These are phyloP conservation scores for Jordanella pulchra DNA, from an alignment of 2,797 vertebrate genomes.

Conservation along the genomic window DNA sequence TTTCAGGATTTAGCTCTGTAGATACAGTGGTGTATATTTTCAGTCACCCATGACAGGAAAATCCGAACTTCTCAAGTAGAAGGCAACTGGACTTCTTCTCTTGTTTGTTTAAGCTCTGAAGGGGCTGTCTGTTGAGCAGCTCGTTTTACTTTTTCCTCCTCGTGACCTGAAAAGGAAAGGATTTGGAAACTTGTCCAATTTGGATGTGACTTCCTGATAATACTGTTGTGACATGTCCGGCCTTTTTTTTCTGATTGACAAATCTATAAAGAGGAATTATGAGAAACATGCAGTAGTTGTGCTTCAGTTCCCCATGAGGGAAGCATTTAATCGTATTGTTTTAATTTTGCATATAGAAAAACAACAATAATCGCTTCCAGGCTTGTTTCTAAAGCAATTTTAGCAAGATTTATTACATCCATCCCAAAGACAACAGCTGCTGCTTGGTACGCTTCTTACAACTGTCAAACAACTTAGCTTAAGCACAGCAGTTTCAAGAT, in stretches of 20 bases:
- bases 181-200: constrained; percentile 53
- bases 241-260: constrained; percentile 8
- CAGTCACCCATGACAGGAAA: not conserved
- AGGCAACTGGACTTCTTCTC: not conserved
- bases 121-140: constrained; percentile 28
- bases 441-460: not conserved
- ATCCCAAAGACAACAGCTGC: not conserved
- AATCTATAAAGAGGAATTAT: constrained; percentile 1
- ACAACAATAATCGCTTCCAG: not conserved
- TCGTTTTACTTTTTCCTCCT: constrained; percentile 40
- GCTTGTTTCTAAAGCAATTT: not conserved
- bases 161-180: constrained; percentile 76
- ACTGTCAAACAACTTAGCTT: not conserved
- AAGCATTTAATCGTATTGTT: not conserved
- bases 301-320: not conserved
- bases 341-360: not conserved
- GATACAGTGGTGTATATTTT: not conserved
- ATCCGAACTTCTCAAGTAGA: not conserved
- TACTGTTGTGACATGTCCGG: constrained; percentile 24
- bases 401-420: not conserved
- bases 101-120: constrained; percentile 18
- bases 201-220: constrained; percentile 30
- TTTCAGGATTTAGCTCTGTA: not conserved
- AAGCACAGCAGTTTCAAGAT: not conserved
- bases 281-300: constrained; percentile 10